phyloP scores from a whole-genome alignment of 2,113 vertebrate genomes.

The Asarcornis scutulata region DNA sequence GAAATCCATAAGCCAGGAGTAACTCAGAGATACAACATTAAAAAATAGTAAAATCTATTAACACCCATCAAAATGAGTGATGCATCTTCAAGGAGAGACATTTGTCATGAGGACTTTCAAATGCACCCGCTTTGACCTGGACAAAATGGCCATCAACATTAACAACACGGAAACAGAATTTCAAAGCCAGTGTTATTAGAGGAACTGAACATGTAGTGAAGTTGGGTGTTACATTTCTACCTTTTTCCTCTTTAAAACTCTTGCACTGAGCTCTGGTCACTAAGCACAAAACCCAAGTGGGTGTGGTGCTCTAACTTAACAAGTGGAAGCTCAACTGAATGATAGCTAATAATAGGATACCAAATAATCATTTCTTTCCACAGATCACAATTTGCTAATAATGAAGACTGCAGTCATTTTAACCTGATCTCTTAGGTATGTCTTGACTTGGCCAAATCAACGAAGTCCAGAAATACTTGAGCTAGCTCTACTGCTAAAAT shows the following conservation, averaged over 20 bases:
- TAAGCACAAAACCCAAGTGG: not conserved
- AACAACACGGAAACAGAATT: not conserved
- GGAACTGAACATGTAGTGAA: not conserved
- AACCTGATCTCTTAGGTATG: not conserved
- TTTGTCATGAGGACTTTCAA: not conserved
- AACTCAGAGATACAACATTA: not conserved
- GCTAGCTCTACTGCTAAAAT: not conserved
- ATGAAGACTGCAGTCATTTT: not conserved
- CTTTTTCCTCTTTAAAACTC: not conserved
- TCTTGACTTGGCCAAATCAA: not conserved
- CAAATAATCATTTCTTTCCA: not conserved
- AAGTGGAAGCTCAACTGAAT: not conserved
- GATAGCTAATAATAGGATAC: not conserved
- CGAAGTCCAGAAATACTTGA: slow-evolving; percentile 25
- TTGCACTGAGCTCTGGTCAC: not conserved
- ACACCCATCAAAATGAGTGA: not conserved
- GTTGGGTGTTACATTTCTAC: not conserved
- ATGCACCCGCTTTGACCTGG: not conserved
- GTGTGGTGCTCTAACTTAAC: not conserved
- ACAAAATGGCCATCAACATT: not conserved
- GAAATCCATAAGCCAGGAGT: not conserved
- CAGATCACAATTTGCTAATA: not conserved
- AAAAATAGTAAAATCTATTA: not conserved
- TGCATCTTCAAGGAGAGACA: not conserved
- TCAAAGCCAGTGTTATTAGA: not conserved